Evolutionary conservation across 2,113 vertebrate species (phyloP).

Genomic region (Gobio gobio): DNA sequence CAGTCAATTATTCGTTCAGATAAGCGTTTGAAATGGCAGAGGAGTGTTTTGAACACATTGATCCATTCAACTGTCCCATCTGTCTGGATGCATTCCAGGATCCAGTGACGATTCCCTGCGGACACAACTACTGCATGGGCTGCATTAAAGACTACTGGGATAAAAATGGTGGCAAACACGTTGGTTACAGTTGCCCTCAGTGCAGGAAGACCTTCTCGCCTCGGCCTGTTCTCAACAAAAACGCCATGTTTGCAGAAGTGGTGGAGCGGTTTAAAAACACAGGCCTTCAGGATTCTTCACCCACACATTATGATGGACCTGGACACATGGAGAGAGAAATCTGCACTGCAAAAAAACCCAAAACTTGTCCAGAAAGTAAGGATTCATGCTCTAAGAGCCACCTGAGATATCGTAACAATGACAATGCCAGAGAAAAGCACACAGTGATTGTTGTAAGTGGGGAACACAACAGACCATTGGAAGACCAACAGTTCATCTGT

Average conservation of each 20-base stretch:
- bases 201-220: slow-evolving; percentile 78
- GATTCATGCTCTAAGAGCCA: slow-evolving; percentile 13
- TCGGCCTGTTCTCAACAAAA: slow-evolving; percentile 76
- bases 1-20: not conserved
- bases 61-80: slow-evolving; percentile 76
- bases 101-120: slow-evolving; percentile 80
- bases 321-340: slow-evolving; percentile 68
- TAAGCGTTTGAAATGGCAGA: slow-evolving; percentile 37
- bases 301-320: not conserved
- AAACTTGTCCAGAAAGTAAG: not conserved
- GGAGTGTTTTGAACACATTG: slow-evolving; percentile 39
- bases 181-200: slow-evolving; percentile 72
- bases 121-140: slow-evolving; percentile 80
- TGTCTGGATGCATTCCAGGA: slow-evolving; percentile 76
- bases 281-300: slow-evolving; percentile 55
- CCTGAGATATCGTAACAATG: not conserved
- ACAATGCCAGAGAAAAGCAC: slow-evolving; percentile 19
- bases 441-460: slow-evolving; percentile 9
- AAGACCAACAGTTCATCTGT: slow-evolving; percentile 45
- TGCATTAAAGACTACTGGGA: slow-evolving; percentile 75
- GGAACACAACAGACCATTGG: slow-evolving; percentile 40
- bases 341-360: slow-evolving; percentile 62
- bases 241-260: slow-evolving; percentile 78
- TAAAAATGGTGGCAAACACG: slow-evolving; percentile 51
- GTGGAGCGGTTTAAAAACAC: slow-evolving; percentile 73